These are phyloP conservation scores for Petrocephalus zakoni DNA, from an alignment of 2,113 vertebrate genomes.

Conservation along the genomic window DNA sequence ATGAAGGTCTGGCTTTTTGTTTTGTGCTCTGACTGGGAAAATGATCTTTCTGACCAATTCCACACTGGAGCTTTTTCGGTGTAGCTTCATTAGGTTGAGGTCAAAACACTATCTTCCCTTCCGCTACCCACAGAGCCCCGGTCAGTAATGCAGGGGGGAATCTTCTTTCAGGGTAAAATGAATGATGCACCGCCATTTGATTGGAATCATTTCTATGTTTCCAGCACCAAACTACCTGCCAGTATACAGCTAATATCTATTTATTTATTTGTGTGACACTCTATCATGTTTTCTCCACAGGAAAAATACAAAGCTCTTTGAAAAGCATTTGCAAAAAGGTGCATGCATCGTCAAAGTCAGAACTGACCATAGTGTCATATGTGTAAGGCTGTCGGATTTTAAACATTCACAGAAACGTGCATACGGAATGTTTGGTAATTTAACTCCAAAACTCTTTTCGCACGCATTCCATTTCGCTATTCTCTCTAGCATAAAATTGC, in stretches of 20 bases:
- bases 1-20: neutral
- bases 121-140: neutral
- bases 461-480: neutral
- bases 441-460: neutral
- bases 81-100: neutral
- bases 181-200: neutral
- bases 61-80: neutral
- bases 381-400: neutral
- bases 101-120: neutral
- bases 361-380: neutral
- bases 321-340: neutral
- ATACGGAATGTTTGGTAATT: neutral
- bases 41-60: slow-evolving; percentile 12
- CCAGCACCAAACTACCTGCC: neutral
- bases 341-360: neutral
- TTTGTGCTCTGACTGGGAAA: neutral
- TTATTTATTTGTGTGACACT: neutral
- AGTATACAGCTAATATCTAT: neutral
- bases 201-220: neutral
- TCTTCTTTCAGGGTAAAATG: slow-evolving; percentile 5
- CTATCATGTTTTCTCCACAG: neutral
- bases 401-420: neutral
- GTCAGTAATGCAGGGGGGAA: neutral
- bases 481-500: neutral
- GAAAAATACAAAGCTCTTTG: neutral